Evolutionary conservation across 2,888 invertebrate species (phyloP).

Genomic region (Leptinotarsa haldemani): DNA sequence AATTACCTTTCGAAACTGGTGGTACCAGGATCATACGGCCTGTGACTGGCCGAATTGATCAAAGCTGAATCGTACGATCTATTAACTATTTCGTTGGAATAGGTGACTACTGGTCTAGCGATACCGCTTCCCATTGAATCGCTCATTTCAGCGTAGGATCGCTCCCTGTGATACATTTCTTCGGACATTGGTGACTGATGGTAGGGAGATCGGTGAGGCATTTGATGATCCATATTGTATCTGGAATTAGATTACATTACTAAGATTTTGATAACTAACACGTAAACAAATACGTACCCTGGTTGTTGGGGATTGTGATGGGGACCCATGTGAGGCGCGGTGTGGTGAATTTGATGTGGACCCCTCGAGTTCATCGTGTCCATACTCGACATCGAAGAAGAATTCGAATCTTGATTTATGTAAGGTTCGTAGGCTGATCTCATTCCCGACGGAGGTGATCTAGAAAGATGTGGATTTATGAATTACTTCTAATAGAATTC

Average conservation of each 20-base stretch:
- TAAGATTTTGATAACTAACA: not conserved
- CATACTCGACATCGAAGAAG: conserved; percentile 77
- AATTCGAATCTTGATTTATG: conserved; percentile 77
- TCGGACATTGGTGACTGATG: conserved; percentile 74
- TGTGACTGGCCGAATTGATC: conserved; percentile 68
- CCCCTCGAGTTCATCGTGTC: conserved; percentile 70
- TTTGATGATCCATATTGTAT: conserved; percentile 68
- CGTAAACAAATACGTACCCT: conserved; percentile 37
- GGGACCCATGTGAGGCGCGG: conserved; percentile 52
- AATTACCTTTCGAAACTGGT: conserved; percentile 49
- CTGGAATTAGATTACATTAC: conserved; percentile 49
- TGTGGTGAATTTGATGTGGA: conserved; percentile 66
- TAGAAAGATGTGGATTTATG: conserved; percentile 18
- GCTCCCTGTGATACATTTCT: conserved; percentile 66
- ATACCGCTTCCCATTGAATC: conserved; percentile 70
- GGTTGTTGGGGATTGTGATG: conserved; percentile 69
- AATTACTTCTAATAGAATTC: not conserved
- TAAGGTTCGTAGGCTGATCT: conserved; percentile 73
- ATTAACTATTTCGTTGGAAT: conserved; percentile 69
- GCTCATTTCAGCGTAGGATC: conserved; percentile 74
- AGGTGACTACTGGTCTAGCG: conserved; percentile 71
- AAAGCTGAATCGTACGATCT: conserved; percentile 68
- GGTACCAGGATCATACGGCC: conserved; percentile 70
- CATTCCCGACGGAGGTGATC: conserved; percentile 67
- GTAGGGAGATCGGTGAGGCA: conserved; percentile 71